A percentile compares a stretch with the other conserved stretches of the same genome.
These are phyloP conservation scores for Chaetodon auriga DNA, from an alignment of 2,113 vertebrate genomes.

Conservation along the genomic window DNA sequence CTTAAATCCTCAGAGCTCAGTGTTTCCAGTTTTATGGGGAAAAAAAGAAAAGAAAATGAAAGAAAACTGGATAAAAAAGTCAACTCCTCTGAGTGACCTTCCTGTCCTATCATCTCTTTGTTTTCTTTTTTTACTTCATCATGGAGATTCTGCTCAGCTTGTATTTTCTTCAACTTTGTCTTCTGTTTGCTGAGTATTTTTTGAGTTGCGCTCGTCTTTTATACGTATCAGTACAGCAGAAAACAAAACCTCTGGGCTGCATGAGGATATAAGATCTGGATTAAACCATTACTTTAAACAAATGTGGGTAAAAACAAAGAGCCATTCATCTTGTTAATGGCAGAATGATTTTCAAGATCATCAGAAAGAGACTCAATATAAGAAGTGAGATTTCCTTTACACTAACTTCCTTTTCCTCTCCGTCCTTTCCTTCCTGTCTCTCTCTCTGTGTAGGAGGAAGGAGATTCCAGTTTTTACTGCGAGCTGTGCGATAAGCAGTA, in stretches of 20 bases:
- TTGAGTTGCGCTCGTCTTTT: neutral
- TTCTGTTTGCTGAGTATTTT: neutral
- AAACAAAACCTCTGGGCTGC: neutral
- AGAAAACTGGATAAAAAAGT: neutral
- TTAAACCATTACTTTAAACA: slow-evolving; percentile 9
- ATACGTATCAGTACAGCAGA: no score
- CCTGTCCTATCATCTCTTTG: neutral
- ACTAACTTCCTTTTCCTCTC: neutral
- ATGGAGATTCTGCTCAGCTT: neutral
- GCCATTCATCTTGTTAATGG: neutral
- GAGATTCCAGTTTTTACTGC: slow-evolving; percentile 89
- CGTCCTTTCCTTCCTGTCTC: neutral
- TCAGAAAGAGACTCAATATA: neutral
- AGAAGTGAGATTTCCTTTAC: neutral
- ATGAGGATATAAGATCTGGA: neutral
- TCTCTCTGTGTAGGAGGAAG: slow-evolving; percentile 60
- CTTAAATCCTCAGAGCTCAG: neutral
- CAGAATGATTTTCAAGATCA: slow-evolving; percentile 11
- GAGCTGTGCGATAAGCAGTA: slow-evolving; percentile 98
- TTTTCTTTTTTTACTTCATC: neutral
- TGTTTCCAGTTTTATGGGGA: neutral
- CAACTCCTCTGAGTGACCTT: neutral
- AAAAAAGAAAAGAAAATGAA: neutral
- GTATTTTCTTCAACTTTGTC: neutral
- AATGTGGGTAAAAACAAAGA: neutral